A percentile compares a stretch with the other conserved stretches of the same genome.
Conservation (phyloP, 2,113 vertebrate species). For the Petrocephalus microphthalmus region DNA sequence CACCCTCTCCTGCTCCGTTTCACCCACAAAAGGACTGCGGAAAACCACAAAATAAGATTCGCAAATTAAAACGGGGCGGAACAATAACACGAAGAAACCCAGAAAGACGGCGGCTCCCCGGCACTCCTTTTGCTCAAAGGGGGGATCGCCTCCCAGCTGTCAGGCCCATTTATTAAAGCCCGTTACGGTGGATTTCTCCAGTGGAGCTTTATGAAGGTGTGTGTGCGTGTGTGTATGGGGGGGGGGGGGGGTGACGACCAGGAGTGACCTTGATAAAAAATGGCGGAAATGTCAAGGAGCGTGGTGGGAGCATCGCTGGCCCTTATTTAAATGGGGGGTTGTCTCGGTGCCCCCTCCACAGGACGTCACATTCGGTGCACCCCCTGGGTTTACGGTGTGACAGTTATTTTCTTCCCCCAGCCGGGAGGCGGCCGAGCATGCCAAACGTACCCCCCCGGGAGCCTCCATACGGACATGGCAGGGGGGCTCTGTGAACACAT, state of each 20-base stretch:
- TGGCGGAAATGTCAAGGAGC: background rate
- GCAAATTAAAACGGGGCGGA: slow-evolving; percentile 3
- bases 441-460: background rate
- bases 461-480: background rate
- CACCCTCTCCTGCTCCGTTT: background rate
- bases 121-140: background rate
- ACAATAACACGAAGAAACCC: background rate
- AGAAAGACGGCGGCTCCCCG: background rate
- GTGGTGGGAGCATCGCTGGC: background rate
- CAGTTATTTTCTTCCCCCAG: background rate
- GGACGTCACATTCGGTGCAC: background rate
- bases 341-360: background rate
- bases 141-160: slow-evolving; percentile 15
- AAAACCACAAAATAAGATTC: background rate
- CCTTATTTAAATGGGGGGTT: background rate
- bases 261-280: background rate
- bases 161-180: slow-evolving; percentile 17
- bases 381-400: background rate
- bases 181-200: slow-evolving; percentile 8
- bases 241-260: background rate
- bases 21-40: background rate
- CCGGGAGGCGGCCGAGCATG: background rate
- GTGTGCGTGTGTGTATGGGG: background rate
- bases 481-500: background rate
- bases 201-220: background rate